These are phyloP conservation scores for Maniola jurtina DNA, from an alignment of 1,140 invertebrate species.

Conservation along the genomic window DNA sequence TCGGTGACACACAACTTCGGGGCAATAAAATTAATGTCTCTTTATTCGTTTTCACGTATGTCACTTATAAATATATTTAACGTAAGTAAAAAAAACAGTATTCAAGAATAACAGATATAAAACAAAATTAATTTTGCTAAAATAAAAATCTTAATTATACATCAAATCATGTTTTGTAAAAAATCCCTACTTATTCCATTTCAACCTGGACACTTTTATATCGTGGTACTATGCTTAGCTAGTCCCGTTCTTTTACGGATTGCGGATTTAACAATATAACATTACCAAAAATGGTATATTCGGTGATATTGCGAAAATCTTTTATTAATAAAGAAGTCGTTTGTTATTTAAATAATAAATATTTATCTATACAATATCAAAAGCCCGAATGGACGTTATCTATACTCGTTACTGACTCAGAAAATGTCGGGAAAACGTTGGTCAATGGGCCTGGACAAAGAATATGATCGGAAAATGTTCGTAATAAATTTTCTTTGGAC, in stretches of 20 bases:
- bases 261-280: too few species aligned
- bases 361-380: not conserved
- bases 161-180: too few species aligned
- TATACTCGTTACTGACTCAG: slow-evolving; percentile 1
- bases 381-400: not conserved
- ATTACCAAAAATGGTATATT: not conserved
- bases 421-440: slow-evolving; percentile 9
- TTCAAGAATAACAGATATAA: too few species aligned
- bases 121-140: too few species aligned
- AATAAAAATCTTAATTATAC: too few species aligned
- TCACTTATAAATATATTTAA: not conserved
- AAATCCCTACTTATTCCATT: too few species aligned
- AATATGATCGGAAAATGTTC: slow-evolving; percentile 8
- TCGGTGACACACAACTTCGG: slow-evolving; percentile 22
- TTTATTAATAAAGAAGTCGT: too few species aligned
- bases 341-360: not conserved
- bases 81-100: not conserved
- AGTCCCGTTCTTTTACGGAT: too few species aligned
- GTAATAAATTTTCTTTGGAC: slow-evolving; percentile 13
- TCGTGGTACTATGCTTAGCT: too few species aligned
- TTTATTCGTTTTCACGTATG: slow-evolving; percentile 1
- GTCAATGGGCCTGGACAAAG: slow-evolving; percentile 7
- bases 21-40: slow-evolving; percentile 23
- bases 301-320: too few species aligned
- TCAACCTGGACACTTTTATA: too few species aligned